A percentile compares a stretch with the other conserved stretches of the same genome.
phyloP scores from a whole-genome alignment of 2,888 invertebrate species.

The Dione juno region DNA sequence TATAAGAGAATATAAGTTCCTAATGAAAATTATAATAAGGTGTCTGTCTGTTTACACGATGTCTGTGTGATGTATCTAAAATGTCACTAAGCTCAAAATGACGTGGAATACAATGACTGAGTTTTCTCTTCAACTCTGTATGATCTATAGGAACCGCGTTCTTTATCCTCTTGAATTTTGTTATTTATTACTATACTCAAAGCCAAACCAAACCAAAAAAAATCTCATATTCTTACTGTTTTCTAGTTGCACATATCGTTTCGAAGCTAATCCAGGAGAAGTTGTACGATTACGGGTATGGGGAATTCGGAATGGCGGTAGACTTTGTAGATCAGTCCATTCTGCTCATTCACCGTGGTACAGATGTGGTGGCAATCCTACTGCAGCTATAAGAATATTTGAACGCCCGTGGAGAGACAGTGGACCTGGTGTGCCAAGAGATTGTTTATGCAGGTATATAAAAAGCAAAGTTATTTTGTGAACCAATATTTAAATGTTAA shows the following conservation, averaged over 20 bases:
- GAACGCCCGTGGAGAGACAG: conserved; percentile 87
- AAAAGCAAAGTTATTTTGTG: not conserved
- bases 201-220: too few species aligned
- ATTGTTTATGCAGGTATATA: conserved; percentile 89
- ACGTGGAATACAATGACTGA: too few species aligned
- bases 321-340: conserved; percentile 83
- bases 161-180: not conserved
- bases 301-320: conserved; percentile 86
- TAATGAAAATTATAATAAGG: too few species aligned
- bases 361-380: conserved; percentile 88
- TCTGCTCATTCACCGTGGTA: conserved; percentile 87
- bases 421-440: conserved; percentile 87
- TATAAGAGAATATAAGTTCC: too few species aligned
- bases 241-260: conserved; percentile 92
- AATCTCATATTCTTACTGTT: too few species aligned
- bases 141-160: not conserved
- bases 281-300: conserved; percentile 90
- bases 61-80: too few species aligned
- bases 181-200: too few species aligned
- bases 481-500: not conserved
- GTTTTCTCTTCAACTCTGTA: too few species aligned
- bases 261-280: conserved; percentile 93
- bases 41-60: too few species aligned
- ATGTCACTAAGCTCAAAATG: too few species aligned
- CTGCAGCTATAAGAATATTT: conserved; percentile 88